Base-by-base conservation (phyloP, 2,113 vertebrate genomes). In the Canis aureus region DNA sequence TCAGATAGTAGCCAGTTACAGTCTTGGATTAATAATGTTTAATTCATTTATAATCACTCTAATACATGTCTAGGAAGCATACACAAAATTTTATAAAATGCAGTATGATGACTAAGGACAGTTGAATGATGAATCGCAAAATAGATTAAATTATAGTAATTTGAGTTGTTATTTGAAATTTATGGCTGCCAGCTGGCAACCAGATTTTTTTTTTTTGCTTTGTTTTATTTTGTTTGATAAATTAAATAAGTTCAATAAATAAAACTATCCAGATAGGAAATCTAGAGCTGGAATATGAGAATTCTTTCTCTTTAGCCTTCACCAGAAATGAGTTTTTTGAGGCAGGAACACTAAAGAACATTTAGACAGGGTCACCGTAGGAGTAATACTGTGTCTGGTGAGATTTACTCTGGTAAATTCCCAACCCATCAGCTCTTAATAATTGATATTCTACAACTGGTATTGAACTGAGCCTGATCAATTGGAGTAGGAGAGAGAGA, bases 1-100 rank as follows among this genome's bases (percentile, higher is more conserved):
- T 88, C 89, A 93, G 90, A 92, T 95, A 94, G 76, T 81, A 96
- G 73, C 81, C 89, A 95, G 94, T 97, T 91, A 71, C 91, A 89
- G 76, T 38, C 96, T 97, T 97, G 69, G 94, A 97, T 96, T 97
- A 97, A 97, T 78, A 92, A 89, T 78, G 22, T 96, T 96, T 92
- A 95, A 97, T 97, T 96, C 86, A 96, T 89, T 94, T 97, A 89
- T 93, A 95, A 96, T 89, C 92, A 89, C 81, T 74, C 81, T 51
- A 91, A 59, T 95, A 62, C 80, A 64, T 88, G 64, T 95, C 71
- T 96, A 96, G 38, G 29, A 92, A 83, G 71, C 92, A 89, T 59
- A 32, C 49, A 43, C 51, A 88, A 59, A 25, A 82, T 93, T 96
- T 87, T 64, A 90, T 78, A 69, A 96, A 92, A 87, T 67, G 32